Percentiles rank a stretch among this genome's conserved stretches.
These are phyloP conservation scores for Holacanthus passer DNA, from an alignment of 2,113 vertebrate genomes.

Conservation along the genomic window DNA sequence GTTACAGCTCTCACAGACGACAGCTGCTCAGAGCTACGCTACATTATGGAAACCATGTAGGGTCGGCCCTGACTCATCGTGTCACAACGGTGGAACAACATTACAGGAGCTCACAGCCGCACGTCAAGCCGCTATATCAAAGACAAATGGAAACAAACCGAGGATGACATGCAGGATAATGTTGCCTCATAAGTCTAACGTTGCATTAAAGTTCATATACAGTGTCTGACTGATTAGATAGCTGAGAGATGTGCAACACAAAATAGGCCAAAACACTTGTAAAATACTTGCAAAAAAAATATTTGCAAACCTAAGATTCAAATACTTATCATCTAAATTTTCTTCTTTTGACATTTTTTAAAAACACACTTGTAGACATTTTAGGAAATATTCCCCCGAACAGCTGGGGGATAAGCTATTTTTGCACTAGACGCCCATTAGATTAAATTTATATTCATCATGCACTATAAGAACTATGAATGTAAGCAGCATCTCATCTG, in stretches of 20 bases:
- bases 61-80: slow-evolving; percentile 15
- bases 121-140: slow-evolving; percentile 46
- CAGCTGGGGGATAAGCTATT: slow-evolving; percentile 45
- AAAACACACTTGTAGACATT: slow-evolving; percentile 53
- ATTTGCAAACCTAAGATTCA: slow-evolving; percentile 47
- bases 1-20: slow-evolving; percentile 28
- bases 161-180: slow-evolving; percentile 73
- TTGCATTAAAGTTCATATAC: slow-evolving; percentile 54
- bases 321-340: slow-evolving; percentile 36
- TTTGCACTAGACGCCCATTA: slow-evolving; percentile 63
- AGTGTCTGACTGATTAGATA: slow-evolving; percentile 56
- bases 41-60: slow-evolving; percentile 43
- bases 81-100: slow-evolving; percentile 27
- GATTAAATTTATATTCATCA: slow-evolving; percentile 62
- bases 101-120: slow-evolving; percentile 32
- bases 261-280: slow-evolving; percentile 52
- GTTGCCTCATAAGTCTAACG: slow-evolving; percentile 39
- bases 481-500: slow-evolving; percentile 56
- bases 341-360: slow-evolving; percentile 41
- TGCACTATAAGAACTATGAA: slow-evolving; percentile 69
- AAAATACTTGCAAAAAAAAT: slow-evolving; percentile 54
- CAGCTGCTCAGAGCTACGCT: slow-evolving; percentile 49
- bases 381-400: slow-evolving; percentile 53
- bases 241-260: slow-evolving; percentile 66
- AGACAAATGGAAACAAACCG: slow-evolving; percentile 58